A percentile compares a stretch with the other conserved stretches of the same genome.
phyloP scores from a whole-genome alignment of 1,140 invertebrate genomes.

The Aleiodes sp. region DNA sequence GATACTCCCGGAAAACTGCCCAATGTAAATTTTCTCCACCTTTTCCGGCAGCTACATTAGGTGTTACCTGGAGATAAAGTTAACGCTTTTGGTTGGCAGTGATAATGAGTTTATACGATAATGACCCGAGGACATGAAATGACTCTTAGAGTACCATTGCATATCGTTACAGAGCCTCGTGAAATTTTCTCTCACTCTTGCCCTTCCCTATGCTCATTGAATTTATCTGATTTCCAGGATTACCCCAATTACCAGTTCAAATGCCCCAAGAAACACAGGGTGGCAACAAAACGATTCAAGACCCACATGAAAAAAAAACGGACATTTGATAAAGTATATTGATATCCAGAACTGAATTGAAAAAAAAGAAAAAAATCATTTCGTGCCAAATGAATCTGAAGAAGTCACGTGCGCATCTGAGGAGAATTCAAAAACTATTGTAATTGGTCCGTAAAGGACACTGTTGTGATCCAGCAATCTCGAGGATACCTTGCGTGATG shows the following conservation, averaged over 20 bases:
- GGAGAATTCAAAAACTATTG: not conserved
- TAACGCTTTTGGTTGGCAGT: slow-evolving; percentile 28
- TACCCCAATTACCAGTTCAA: too few relatives aligned
- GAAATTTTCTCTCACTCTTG: too few relatives aligned
- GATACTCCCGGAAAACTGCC: slow-evolving; percentile 6
- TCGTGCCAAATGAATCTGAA: too few relatives aligned
- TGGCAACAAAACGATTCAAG: too few relatives aligned
- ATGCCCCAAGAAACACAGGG: too few relatives aligned
- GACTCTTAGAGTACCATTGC: slow-evolving; percentile 25
- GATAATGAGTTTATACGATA: slow-evolving; percentile 35
- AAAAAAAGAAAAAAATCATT: too few relatives aligned
- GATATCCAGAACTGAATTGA: too few relatives aligned
- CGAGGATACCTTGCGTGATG: slow-evolving; percentile 1
- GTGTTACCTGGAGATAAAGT: slow-evolving; percentile 34
- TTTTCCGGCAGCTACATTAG: slow-evolving; percentile 12
- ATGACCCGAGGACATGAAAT: slow-evolving; percentile 34
- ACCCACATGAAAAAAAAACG: too few relatives aligned
- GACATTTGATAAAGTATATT: too few relatives aligned
- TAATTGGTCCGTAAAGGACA: not conserved
- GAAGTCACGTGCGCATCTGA: not conserved
- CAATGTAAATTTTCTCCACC: too few relatives aligned
- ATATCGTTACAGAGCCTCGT: not conserved
- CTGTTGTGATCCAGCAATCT: not conserved
- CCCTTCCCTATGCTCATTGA: too few relatives aligned
- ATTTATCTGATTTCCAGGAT: slow-evolving; percentile 4